Conservation (phyloP, 2,113 vertebrate genomes). For the Amazona guildingii region DNA sequence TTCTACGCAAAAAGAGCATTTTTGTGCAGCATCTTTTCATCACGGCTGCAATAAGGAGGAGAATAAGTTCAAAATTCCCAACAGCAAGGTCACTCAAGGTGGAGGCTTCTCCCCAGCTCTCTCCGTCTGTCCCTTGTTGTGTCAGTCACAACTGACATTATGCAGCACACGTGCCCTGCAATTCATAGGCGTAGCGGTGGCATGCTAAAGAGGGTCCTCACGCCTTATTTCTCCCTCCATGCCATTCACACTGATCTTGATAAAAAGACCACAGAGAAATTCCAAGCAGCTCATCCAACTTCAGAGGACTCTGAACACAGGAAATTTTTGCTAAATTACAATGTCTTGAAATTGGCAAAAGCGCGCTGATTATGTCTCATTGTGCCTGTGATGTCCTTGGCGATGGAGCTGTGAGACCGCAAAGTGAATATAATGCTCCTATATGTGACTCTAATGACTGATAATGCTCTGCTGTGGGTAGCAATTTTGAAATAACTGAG, state of each 20-base stretch:
- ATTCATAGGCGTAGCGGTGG: neutral
- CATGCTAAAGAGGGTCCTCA: neutral
- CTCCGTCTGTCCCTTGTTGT: neutral
- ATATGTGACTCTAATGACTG: slow-evolving; percentile 64
- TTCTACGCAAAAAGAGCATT: neutral
- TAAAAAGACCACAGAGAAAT: neutral
- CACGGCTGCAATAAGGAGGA: neutral
- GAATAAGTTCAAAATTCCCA: neutral
- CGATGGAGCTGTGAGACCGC: neutral
- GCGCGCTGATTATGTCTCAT: slow-evolving; percentile 9
- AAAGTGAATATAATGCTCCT: slow-evolving; percentile 37
- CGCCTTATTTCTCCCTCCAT: neutral
- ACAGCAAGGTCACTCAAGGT: slow-evolving; percentile 32
- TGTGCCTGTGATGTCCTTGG: slow-evolving; percentile 47
- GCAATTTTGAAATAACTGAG: slow-evolving; percentile 54
- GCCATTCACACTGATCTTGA: neutral
- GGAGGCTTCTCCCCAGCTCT: neutral
- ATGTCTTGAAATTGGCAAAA: slow-evolving; percentile 9
- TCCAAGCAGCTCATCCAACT: slow-evolving; percentile 11
- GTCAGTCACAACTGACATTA: neutral
- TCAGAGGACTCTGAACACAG: neutral
- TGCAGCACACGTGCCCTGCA: neutral
- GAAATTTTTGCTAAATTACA: slow-evolving; percentile 49
- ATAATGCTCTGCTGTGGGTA: slow-evolving; percentile 41
- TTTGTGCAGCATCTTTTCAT: neutral